A percentile compares a stretch with the other conserved stretches of the same genome.
phyloP scores from a whole-genome alignment of 2,888 invertebrate species.

The Standfussiana lucernea region DNA sequence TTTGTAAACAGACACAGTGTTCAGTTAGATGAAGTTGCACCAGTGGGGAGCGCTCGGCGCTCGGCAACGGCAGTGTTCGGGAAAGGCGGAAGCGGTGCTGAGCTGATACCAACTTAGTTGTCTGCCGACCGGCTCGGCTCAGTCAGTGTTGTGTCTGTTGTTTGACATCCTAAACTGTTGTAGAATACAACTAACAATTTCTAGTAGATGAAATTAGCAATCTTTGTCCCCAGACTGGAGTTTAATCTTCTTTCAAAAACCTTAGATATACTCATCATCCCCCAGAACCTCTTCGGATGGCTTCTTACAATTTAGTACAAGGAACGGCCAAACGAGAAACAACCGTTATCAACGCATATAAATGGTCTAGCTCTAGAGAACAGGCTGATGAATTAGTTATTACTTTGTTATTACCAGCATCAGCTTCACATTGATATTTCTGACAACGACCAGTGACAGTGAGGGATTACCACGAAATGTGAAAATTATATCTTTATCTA shows the following conservation, averaged over 20 bases:
- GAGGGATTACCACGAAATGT: conserved; percentile 6
- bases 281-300: background rate
- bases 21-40: conserved; percentile 3
- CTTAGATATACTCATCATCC: background rate
- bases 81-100: conserved; percentile 38
- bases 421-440: background rate
- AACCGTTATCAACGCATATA: background rate
- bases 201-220: background rate
- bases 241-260: background rate
- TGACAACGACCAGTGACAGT: background rate
- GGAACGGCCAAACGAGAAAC: background rate
- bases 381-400: background rate
- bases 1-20: background rate
- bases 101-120: conserved; percentile 46
- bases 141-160: conserved; percentile 6
- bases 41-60: conserved; percentile 15
- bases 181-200: background rate
- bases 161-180: background rate
- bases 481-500: conserved; percentile 1
- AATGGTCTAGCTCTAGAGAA: background rate
- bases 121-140: conserved; percentile 15
- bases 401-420: background rate
- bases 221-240: background rate
- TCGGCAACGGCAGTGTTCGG: conserved; percentile 1
- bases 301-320: background rate